phyloP scores from a whole-genome alignment of 1,140 invertebrate genomes.

The Choristoneura fumiferana region DNA sequence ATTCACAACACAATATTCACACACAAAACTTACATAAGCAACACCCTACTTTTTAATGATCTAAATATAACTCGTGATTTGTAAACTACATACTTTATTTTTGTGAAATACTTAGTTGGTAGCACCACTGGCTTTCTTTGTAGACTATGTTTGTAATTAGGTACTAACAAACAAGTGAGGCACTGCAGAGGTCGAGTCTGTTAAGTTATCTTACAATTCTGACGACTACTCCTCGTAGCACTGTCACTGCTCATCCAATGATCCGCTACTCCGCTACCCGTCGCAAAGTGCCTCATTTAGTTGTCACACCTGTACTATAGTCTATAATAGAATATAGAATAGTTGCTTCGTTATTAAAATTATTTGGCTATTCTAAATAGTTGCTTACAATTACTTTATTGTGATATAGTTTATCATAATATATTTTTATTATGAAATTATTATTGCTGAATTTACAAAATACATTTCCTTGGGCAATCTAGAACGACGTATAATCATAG shows the following conservation, averaged over 20 bases:
- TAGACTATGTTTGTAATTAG: neutral
- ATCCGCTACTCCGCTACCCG: no score
- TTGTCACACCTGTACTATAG: no score
- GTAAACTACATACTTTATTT: neutral
- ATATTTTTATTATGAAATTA: conserved; percentile 9
- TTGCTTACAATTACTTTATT: no score
- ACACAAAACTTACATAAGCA: conserved; percentile 49
- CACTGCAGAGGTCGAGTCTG: no score
- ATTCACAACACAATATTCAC: conserved; percentile 52
- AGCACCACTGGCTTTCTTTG: conserved; percentile 15
- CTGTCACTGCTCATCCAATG: no score
- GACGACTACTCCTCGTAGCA: no score
- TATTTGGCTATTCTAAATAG: no score
- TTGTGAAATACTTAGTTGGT: conserved; percentile 9
- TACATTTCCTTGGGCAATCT: conserved; percentile 20
- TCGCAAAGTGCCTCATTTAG: no score
- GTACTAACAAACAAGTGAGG: no score
- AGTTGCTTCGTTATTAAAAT: no score
- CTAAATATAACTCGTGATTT: neutral
- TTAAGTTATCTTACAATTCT: no score
- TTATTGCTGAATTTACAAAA: conserved; percentile 24
- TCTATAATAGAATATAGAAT: no score
- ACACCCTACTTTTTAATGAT: conserved; percentile 31
- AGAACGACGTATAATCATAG: conserved; percentile 9
- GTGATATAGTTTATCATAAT: neutral